These are phyloP conservation scores for Drosophila bocqueti DNA, from an alignment of 1,140 invertebrate species.

Conservation along the genomic window DNA sequence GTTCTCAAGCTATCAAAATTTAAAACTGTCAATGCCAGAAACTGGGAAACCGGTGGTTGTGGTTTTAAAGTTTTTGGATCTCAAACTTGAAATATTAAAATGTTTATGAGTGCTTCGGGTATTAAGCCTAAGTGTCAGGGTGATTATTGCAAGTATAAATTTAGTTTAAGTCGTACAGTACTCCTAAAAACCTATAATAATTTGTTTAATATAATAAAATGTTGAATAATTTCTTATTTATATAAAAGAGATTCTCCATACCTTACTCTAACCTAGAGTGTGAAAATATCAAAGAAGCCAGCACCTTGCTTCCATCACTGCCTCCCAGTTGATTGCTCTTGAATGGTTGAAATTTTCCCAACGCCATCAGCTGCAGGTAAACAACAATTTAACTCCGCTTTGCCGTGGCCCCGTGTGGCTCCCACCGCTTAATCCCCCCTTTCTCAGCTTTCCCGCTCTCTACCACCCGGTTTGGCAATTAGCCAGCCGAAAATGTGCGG, in stretches of 20 bases:
- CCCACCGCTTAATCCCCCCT: not conserved
- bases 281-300: not conserved
- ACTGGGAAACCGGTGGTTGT: too few relatives aligned
- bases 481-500: constrained; percentile 48
- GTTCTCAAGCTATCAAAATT: too few relatives aligned
- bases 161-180: too few relatives aligned
- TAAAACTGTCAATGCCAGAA: too few relatives aligned
- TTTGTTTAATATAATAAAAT: too few relatives aligned
- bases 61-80: too few relatives aligned
- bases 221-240: not conserved
- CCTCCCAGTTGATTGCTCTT: constrained; percentile 19
- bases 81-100: too few relatives aligned
- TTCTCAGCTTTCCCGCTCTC: not conserved
- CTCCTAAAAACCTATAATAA: too few relatives aligned
- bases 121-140: too few relatives aligned
- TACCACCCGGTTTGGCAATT: constrained; percentile 26
- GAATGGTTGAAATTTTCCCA: constrained; percentile 26
- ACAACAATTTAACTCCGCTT: constrained; percentile 52
- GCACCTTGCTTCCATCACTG: not conserved
- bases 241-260: not conserved
- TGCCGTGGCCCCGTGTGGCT: not conserved
- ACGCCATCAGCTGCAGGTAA: constrained; percentile 53
- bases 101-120: too few relatives aligned
- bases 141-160: too few relatives aligned
- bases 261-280: not conserved